Percentiles rank a stretch among this genome's conserved stretches.
Evolutionary conservation across 2,113 vertebrate species (phyloP).

Genomic region (Macaca nemestrina): DNA sequence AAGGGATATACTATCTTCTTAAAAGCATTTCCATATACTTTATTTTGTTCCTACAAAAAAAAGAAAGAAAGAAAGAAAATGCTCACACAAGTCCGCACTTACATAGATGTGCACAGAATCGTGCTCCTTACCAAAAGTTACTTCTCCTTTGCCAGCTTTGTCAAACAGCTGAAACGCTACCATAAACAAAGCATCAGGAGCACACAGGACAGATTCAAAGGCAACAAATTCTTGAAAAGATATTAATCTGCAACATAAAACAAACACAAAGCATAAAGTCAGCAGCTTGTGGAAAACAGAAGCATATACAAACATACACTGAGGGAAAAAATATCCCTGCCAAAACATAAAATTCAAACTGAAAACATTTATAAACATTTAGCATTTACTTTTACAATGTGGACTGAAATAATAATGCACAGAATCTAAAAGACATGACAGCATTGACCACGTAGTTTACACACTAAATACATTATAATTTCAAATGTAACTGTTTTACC

Average conservation of each 20-base stretch:
- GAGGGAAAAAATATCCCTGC: not conserved
- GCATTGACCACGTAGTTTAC: not conserved
- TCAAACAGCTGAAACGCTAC: constrained; percentile 94
- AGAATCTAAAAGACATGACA: not conserved
- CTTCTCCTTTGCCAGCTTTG: constrained; percentile 91
- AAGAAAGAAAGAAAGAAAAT: too few relatives aligned
- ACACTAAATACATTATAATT: not conserved
- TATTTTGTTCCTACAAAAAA: not conserved
- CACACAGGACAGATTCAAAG: constrained; percentile 92
- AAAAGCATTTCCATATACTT: not conserved
- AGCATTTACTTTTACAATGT: not conserved
- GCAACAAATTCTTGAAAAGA: constrained; percentile 94
- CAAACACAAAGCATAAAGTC: constrained; percentile 60
- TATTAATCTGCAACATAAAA: constrained; percentile 87
- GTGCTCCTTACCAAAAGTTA: constrained; percentile 89
- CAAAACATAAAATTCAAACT: not conserved
- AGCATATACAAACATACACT: not conserved
- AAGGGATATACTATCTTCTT: not conserved
- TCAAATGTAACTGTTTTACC: not conserved
- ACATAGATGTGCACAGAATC: not conserved
- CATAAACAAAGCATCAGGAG: constrained; percentile 91
- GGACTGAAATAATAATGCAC: not conserved
- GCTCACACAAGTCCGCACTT: too few relatives aligned
- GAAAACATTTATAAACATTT: not conserved
- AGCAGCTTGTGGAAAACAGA: constrained; percentile 54